Evolutionary conservation across 2,113 vertebrate genomes (phyloP).

Genomic region (Cinclus mexicanus): DNA sequence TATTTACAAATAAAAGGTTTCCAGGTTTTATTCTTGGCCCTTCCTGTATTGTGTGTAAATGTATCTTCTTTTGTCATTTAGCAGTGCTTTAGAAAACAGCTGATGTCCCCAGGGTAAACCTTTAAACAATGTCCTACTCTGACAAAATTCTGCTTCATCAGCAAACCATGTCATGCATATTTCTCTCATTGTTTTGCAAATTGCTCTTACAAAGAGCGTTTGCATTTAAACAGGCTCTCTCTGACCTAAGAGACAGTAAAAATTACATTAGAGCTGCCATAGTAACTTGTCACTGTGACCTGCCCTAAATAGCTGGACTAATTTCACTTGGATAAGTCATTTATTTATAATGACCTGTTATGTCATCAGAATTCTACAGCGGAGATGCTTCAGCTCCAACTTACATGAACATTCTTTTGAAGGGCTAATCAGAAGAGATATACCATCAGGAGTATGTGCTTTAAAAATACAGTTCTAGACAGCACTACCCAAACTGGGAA

Average conservation of each 20-base stretch:
- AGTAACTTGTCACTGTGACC: neutral
- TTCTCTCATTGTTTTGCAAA: constrained; percentile 25
- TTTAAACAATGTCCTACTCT: neutral
- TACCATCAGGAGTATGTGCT: neutral
- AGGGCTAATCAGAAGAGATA: constrained; percentile 21
- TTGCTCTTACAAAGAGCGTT: constrained; percentile 3
- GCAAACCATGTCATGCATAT: neutral
- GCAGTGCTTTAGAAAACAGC: constrained; percentile 1
- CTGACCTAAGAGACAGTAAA: neutral
- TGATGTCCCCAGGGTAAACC: neutral
- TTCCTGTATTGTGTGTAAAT: neutral
- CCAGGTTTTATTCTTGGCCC: neutral
- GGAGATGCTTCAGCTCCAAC: neutral
- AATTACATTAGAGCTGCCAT: neutral
- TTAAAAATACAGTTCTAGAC: neutral
- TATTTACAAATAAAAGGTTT: neutral
- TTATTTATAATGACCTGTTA: neutral
- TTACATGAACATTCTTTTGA: neutral
- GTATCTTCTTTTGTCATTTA: neutral
- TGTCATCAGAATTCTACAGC: neutral
- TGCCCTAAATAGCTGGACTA: constrained; percentile 4
- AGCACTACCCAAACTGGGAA: neutral
- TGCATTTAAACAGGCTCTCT: constrained; percentile 6
- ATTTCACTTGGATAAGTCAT: constrained; percentile 6
- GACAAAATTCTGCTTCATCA: constrained; percentile 18